Percentiles rank a stretch among this genome's conserved stretches.
Evolutionary conservation across 1,140 invertebrate species (phyloP).

Genomic region (Hydropsyche tenuis): DNA sequence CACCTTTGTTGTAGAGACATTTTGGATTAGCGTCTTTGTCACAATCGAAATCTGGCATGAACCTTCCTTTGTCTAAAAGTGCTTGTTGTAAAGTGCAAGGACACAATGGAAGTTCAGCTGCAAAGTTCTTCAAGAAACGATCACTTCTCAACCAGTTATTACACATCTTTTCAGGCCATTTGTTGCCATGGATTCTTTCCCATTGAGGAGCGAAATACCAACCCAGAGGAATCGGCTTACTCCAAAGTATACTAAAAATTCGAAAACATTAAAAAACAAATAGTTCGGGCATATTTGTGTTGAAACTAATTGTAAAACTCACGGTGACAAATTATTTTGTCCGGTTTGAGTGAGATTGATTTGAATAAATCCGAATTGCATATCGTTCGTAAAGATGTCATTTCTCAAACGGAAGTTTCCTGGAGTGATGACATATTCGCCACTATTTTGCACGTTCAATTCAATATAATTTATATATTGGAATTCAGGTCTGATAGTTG

Average conservation of each 20-base stretch:
- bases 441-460: constrained; percentile 68
- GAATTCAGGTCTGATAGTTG: constrained; percentile 75
- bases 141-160: constrained; percentile 89
- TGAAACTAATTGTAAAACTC: constrained; percentile 58
- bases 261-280: no score
- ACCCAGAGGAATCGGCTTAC: constrained; percentile 85
- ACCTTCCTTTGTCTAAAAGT: constrained; percentile 88
- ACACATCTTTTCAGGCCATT: constrained; percentile 84
- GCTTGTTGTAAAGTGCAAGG: constrained; percentile 93
- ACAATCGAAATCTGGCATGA: constrained; percentile 88
- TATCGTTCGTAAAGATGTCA: constrained; percentile 71
- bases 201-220: constrained; percentile 94
- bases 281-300: not conserved
- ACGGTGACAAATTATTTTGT: constrained; percentile 76
- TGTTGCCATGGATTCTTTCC: constrained; percentile 74
- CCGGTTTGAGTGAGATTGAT: constrained; percentile 86
- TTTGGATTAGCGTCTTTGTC: constrained; percentile 90
- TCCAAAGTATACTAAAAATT: constrained; percentile 80
- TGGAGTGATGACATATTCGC: constrained; percentile 72
- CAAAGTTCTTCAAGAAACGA: constrained; percentile 87
- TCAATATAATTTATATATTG: constrained; percentile 69
- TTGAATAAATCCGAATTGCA: constrained; percentile 89
- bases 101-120: constrained; percentile 83
- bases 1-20: constrained; percentile 87
- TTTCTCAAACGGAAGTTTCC: constrained; percentile 72